A percentile compares a stretch with the other conserved stretches of the same genome.
Conservation (phyloP, 2,888 invertebrate genomes). For the Marasmarcha lunaedactyla region DNA sequence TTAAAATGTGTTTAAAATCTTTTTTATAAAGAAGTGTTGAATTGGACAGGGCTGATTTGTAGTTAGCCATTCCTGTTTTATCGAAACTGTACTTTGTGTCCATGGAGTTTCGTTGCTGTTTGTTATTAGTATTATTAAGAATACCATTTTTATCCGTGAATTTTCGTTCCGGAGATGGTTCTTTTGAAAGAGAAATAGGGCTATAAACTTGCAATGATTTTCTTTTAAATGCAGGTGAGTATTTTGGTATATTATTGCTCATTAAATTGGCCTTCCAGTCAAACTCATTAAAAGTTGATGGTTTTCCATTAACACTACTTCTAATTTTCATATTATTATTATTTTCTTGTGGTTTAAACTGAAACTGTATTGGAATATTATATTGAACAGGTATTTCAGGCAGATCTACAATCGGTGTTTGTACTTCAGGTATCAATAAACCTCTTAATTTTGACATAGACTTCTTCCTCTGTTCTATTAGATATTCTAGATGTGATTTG, state of each 20-base stretch:
- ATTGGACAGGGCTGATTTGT: constrained; percentile 24
- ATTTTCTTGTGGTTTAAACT: constrained; percentile 40
- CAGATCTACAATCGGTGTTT: constrained; percentile 76
- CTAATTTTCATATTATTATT: constrained; percentile 32
- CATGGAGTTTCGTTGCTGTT: not conserved
- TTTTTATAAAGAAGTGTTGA: constrained; percentile 27
- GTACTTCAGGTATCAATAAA: constrained; percentile 87
- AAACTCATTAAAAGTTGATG: constrained; percentile 37
- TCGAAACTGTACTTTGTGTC: not conserved
- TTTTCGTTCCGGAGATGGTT: constrained; percentile 58
- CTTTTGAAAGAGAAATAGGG: constrained; percentile 51
- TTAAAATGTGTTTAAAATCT: constrained; percentile 37
- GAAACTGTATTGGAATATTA: constrained; percentile 56
- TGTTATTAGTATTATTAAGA: constrained; percentile 25
- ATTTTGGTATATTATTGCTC: constrained; percentile 76
- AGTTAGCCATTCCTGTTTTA: not conserved
- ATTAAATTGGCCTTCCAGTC: constrained; percentile 55
- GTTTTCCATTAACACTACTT: constrained; percentile 34
- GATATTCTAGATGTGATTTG: constrained; percentile 77
- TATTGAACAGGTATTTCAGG: constrained; percentile 86
- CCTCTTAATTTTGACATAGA: constrained; percentile 88
- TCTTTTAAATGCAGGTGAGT: constrained; percentile 85
- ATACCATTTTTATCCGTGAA: constrained; percentile 37
- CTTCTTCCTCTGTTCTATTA: constrained; percentile 85
- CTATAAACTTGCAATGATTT: constrained; percentile 78